Base-by-base conservation (phyloP, 1,140 invertebrate species). In the Drosophila ercepeae region DNA sequence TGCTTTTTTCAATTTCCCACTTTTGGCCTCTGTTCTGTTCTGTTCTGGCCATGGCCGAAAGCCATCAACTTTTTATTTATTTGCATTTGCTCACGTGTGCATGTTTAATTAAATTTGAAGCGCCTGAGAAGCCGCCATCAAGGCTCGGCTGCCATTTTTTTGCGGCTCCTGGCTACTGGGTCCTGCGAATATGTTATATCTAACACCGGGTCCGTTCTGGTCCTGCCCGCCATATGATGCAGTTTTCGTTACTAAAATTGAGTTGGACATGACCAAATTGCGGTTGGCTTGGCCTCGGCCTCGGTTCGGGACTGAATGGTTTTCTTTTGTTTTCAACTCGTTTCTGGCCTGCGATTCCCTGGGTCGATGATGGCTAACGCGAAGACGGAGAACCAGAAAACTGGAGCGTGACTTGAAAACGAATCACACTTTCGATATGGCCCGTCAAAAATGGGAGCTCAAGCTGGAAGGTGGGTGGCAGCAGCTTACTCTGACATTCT, bases 51-150 rank as follows among this genome's bases (percentile, higher is more conserved):
- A 39, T 63, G 70, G 54, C 67, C 71, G 75, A 88, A 83, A 72
- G 78, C 82, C 82, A 89, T 89, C 82, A 88, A 88, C 73, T 86
- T 84, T 89, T 83, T 84, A 79, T 90, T 89, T 90, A 89, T 90
- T 81, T 90, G 79, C 76, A 79, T 89, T 82, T 81, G 78, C 77
- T 90, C 81, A 88, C 76, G 88, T 90, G 78, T 83, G 88, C 75
- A 83, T 90, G 82, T 90, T 89, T 88, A 90, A 90, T 90, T 89
- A 83, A 90, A 89, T 79, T 79, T 86, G 72, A 86, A 89, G 84
- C 78, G 79, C 67, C 81, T 82, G 76, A 89, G 79, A 78, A 73
- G 73, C 75, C 63, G 70, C 81, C 70, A 75, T 49, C 73, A 74
- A 76, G 76, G 61, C 79, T 73, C 63, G 84, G 63, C 65, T 73